phyloP scores from a whole-genome alignment of 2,888 invertebrate genomes.

The Muscina levida region DNA sequence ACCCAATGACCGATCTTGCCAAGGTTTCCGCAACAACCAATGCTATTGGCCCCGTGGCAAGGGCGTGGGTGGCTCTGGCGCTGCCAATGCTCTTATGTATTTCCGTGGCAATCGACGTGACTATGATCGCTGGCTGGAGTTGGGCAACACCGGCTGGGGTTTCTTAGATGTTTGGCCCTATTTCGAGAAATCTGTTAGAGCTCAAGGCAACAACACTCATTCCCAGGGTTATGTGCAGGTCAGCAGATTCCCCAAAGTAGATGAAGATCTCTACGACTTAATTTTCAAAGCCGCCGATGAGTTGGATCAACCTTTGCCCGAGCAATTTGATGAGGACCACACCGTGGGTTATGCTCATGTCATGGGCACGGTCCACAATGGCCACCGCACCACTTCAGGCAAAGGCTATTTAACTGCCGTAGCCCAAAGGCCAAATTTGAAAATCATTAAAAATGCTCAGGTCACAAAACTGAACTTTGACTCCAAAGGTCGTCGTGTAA shows the following conservation, averaged over 20 bases:
- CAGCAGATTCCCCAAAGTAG: slow-evolving; percentile 68
- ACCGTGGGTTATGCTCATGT: slow-evolving; percentile 81
- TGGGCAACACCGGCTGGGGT: slow-evolving; percentile 82
- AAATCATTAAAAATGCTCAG: slow-evolving; percentile 81
- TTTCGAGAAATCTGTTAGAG: slow-evolving; percentile 81
- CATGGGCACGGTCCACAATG: slow-evolving; percentile 81
- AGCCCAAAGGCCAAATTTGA: slow-evolving; percentile 76
- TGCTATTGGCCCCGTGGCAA: slow-evolving; percentile 83
- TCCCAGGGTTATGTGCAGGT: slow-evolving; percentile 80
- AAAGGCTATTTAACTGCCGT: slow-evolving; percentile 81
- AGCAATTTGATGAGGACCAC: slow-evolving; percentile 84
- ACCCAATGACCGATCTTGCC: slow-evolving; percentile 66
- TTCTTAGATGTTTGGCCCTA: slow-evolving; percentile 80
- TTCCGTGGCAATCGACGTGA: slow-evolving; percentile 82
- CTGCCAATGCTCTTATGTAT: slow-evolving; percentile 83
- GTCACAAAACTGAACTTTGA: slow-evolving; percentile 81
- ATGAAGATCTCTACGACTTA: slow-evolving; percentile 80
- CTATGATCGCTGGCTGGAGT: slow-evolving; percentile 81
- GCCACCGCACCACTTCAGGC: slow-evolving; percentile 81
- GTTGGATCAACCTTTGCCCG: slow-evolving; percentile 83
- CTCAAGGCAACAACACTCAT: slow-evolving; percentile 76
- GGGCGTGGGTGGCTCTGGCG: slow-evolving; percentile 82
- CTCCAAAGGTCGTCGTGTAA: slow-evolving; percentile 77
- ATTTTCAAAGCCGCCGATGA: slow-evolving; percentile 85
- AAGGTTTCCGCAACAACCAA: slow-evolving; percentile 57